Conservation (phyloP, 2,797 vertebrate genomes). For the Sebastes diploproa region DNA sequence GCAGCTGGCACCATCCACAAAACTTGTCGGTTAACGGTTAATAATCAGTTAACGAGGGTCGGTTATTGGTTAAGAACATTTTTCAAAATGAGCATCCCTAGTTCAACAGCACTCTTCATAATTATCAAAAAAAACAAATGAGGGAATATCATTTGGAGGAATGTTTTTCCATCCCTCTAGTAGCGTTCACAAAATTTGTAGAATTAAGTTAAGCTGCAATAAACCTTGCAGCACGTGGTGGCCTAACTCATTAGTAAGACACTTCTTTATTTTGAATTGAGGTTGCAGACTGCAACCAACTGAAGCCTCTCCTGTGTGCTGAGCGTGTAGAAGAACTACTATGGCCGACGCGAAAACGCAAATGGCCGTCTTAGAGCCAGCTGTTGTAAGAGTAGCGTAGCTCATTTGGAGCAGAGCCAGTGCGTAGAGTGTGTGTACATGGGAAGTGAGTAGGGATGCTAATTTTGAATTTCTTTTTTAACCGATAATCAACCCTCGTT, state of each 20-base stretch:
- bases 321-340: not conserved
- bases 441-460: not conserved
- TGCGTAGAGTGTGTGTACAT: not conserved
- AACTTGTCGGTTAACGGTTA: too few relatives aligned
- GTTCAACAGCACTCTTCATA: not conserved
- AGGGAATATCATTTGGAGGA: not conserved
- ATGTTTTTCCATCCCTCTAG: not conserved
- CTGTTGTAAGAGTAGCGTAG: not conserved
- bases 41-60: too few relatives aligned
- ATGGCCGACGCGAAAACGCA: not conserved
- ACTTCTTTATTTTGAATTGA: not conserved
- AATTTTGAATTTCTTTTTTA: not conserved
- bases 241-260: not conserved
- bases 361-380: not conserved
- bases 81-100: too few relatives aligned
- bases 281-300: not conserved
- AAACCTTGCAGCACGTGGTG: not conserved
- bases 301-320: not conserved
- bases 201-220: not conserved
- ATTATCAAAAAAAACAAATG: not conserved
- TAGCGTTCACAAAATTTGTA: not conserved
- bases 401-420: not conserved
- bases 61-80: too few relatives aligned
- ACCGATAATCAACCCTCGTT: not conserved
- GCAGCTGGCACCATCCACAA: too few relatives aligned